A percentile compares a stretch with the other conserved stretches of the same genome.
Evolutionary conservation across 2,113 vertebrate species (phyloP).

Genomic region (Montifringilla adamsi): DNA sequence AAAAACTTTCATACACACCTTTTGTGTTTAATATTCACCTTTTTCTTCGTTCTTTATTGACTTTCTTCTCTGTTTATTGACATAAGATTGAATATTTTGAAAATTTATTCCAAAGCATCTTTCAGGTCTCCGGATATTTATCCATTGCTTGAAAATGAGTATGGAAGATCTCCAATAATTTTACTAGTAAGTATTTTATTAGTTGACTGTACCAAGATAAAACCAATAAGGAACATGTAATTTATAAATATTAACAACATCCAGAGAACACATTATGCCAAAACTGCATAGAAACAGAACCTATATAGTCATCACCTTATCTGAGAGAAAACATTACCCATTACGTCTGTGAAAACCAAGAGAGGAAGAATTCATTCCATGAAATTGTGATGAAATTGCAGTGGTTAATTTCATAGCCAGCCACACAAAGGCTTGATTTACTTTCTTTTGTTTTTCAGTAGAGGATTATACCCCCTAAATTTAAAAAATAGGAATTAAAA

Average conservation of each 20-base stretch:
- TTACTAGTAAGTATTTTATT: neutral
- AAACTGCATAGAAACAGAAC: neutral
- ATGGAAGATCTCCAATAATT: neutral
- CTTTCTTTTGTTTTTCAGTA: neutral
- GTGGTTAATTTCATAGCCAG: neutral
- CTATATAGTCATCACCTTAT: neutral
- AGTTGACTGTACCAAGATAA: neutral
- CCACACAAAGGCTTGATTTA: neutral
- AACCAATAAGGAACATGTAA: neutral
- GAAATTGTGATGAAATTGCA: neutral
- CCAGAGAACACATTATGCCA: neutral
- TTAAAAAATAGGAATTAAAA: neutral
- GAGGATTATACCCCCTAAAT: neutral
- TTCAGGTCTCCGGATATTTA: neutral
- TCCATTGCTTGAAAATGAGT: neutral
- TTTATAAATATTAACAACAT: neutral
- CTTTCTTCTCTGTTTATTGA: neutral
- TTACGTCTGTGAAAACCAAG: neutral
- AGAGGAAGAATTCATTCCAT: neutral
- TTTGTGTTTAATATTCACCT: neutral
- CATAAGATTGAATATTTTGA: neutral
- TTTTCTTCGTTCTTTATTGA: rapidly evolving
- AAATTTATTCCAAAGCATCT: neutral
- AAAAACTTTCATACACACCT: neutral
- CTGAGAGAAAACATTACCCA: neutral